Evolutionary conservation across 1,140 invertebrate species (phyloP), one percentile per base, ranked within the genome.

Genomic region (Whitmania pigra): DNA sequence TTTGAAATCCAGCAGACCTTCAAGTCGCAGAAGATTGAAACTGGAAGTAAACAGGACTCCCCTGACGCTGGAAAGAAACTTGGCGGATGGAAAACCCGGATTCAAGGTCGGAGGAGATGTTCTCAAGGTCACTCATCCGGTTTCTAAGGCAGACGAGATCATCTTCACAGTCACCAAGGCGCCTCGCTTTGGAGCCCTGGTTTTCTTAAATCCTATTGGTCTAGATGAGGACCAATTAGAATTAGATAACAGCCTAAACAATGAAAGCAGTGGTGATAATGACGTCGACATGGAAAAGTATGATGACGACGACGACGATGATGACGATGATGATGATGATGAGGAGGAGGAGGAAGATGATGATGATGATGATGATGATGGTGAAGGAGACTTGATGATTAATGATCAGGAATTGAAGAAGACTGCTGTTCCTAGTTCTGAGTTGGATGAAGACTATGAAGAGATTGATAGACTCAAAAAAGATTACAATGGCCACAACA

Each of bases 161-260:
- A 73, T 77, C 25, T 82, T 78, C 75, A 74, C 78, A 7, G 75
- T 82, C 36, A 75, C 74, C 4, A 74, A 78, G 54, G 73, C 73
- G 55, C 80, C 80, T 11, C 73, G 74, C 40, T 73, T 76, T 69
- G 80, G 80, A 15, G 76, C 79, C 31, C 74, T 82, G 29, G 79
- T 81, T 71, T 79, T 81, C 69, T 77, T 75, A 0, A 74, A 73
- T 25, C 43, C 43, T 17, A 49, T 49, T 49, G 43, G 43, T 49
- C 11, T 17, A 13, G 25, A 69, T 5, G 36, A 40, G n/a, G 43
- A 18, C 67, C 22, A 22, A 69, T 36, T 69, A 9, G n/a, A 22
- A 69, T 36, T 69, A 9, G n/a, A 22, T 36, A 36, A 72, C 18
- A 67, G 20, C 43, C 5, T 49, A 49, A 49, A 49, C 43, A 49